Conservation (phyloP, 2,888 invertebrate genomes). For the Pterobdella sp. region DNA sequence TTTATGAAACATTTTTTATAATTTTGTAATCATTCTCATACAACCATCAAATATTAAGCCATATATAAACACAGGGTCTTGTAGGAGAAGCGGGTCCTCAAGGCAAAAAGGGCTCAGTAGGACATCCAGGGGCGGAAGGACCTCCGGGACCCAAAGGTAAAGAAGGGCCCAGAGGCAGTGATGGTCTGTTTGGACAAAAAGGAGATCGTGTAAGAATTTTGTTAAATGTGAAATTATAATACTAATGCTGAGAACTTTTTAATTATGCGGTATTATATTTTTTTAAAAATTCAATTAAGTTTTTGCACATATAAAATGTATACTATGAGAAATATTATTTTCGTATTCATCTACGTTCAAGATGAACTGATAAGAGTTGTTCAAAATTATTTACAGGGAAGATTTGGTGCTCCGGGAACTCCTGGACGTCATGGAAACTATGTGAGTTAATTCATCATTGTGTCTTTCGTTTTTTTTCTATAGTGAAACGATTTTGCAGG, state of each 20-base stretch:
- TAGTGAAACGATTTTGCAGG: background rate
- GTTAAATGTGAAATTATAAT: background rate
- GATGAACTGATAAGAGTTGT: background rate
- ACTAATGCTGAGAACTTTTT: too few species aligned
- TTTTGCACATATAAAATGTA: background rate
- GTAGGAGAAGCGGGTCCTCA: background rate
- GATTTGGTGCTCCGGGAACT: slow-evolving; percentile 5
- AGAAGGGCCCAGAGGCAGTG: slow-evolving; percentile 31
- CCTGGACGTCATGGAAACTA: background rate
- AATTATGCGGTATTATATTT: too few species aligned
- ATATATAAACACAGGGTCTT: slow-evolving; percentile 20
- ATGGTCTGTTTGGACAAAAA: slow-evolving; percentile 33
- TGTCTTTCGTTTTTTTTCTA: too few species aligned
- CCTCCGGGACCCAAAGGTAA: slow-evolving; percentile 32
- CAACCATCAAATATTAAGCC: too few species aligned
- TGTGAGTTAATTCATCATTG: background rate
- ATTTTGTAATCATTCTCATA: too few species aligned
- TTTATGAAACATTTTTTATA: too few species aligned
- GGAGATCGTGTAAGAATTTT: slow-evolving; percentile 30
- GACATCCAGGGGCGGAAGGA: slow-evolving; percentile 32
- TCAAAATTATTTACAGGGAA: background rate
- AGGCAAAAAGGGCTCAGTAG: slow-evolving; percentile 3
- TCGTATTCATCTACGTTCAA: too few species aligned
- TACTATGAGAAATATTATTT: too few species aligned
- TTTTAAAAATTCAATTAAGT: background rate